phyloP scores from a whole-genome alignment of 1,140 invertebrate species.

The Orussus abietinus region DNA sequence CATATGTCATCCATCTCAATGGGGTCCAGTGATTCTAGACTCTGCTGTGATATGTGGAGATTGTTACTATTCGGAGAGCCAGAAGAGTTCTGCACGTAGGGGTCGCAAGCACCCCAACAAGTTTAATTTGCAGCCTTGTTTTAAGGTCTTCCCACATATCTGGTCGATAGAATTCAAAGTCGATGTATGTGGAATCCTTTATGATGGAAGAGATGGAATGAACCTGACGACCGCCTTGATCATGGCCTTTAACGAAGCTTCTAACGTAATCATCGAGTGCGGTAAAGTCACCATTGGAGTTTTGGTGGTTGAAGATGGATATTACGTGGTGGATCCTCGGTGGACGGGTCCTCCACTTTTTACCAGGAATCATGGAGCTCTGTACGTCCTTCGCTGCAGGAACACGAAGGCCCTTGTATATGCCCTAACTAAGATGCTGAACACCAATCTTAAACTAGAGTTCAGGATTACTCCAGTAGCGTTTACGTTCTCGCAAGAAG shows the following conservation, averaged over 20 bases:
- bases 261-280: constrained; percentile 36
- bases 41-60: constrained; percentile 43
- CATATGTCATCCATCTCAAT: constrained; percentile 40
- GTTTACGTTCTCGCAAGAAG: constrained; percentile 27
- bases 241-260: constrained; percentile 19
- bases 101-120: constrained; percentile 25
- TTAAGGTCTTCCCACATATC: constrained; percentile 35
- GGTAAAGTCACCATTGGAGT: constrained; percentile 29
- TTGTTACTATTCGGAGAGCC: constrained; percentile 39
- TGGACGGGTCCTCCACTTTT: constrained; percentile 45
- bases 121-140: constrained; percentile 32
- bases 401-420: constrained; percentile 36
- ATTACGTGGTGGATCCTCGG: constrained; percentile 40
- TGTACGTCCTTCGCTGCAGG: constrained; percentile 41
- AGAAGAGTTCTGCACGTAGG: constrained; percentile 18
- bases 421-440: constrained; percentile 39
- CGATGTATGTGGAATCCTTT: constrained; percentile 35
- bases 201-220: constrained; percentile 21
- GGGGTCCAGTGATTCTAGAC: constrained; percentile 40
- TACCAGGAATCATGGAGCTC: constrained; percentile 31
- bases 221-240: constrained; percentile 20
- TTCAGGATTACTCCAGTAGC: constrained; percentile 36
- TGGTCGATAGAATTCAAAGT: constrained; percentile 38
- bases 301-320: constrained; percentile 24
- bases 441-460: constrained; percentile 37